These are phyloP conservation scores for Lacanobia oleracea DNA, from an alignment of 2,888 invertebrate species.

Conservation along the genomic window DNA sequence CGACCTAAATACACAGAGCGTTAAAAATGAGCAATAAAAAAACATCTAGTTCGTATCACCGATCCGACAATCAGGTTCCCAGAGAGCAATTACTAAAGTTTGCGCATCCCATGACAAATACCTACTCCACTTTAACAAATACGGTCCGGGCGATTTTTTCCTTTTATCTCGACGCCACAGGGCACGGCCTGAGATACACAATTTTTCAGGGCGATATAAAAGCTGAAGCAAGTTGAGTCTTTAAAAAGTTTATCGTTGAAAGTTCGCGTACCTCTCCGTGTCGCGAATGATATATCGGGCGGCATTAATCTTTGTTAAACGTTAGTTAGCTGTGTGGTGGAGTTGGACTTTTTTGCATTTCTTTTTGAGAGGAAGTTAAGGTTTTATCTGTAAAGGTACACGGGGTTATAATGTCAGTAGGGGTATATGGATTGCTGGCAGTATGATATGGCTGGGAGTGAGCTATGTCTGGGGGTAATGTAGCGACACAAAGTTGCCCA, in stretches of 20 bases:
- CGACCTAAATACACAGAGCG: conserved; percentile 38
- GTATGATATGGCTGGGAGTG: conserved; percentile 19
- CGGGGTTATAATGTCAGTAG: conserved; percentile 47
- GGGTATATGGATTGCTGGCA: conserved; percentile 39
- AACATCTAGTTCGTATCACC: conserved; percentile 56
- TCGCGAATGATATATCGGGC: conserved; percentile 85
- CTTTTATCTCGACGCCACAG: conserved; percentile 86
- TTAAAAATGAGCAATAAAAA: conserved; percentile 47
- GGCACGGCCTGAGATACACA: conserved; percentile 85
- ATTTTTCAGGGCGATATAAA: conserved; percentile 89
- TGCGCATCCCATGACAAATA: conserved; percentile 84
- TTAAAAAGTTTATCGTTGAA: conserved; percentile 89
- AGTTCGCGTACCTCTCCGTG: conserved; percentile 85
- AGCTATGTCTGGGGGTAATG: conserved; percentile 26
- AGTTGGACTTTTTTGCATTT: conserved; percentile 68
- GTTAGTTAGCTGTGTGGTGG: conserved; percentile 81
- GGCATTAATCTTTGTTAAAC: conserved; percentile 87
- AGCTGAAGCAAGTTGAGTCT: conserved; percentile 85
- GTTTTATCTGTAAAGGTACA: conserved; percentile 59
- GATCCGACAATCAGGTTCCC: conserved; percentile 73
- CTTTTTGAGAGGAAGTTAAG: conserved; percentile 62
- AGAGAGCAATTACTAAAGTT: conserved; percentile 88
- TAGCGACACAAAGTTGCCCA: conserved; percentile 12
- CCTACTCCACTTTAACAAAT: conserved; percentile 86
- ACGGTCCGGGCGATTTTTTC: conserved; percentile 84